A percentile compares a stretch with the other conserved stretches of the same genome.
Evolutionary conservation across 1,140 invertebrate species (phyloP).

Genomic region (Penaeus indicus): DNA sequence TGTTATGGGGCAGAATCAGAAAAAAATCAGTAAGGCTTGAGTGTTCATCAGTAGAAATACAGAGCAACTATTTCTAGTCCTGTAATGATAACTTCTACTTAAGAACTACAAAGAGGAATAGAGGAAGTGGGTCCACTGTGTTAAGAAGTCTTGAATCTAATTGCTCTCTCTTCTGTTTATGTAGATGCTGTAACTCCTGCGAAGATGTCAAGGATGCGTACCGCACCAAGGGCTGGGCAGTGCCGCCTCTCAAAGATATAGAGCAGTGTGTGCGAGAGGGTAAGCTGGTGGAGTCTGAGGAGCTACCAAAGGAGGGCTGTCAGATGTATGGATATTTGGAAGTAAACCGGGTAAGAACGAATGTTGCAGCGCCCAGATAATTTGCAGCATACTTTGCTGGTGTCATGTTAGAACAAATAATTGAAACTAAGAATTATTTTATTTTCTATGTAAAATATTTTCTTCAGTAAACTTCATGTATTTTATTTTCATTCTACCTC

Average conservation of each 20-base stretch:
- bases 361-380: too few species aligned
- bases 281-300: slow-evolving; percentile 79
- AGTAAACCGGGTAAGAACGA: slow-evolving; percentile 86
- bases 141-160: too few species aligned
- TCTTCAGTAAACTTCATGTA: too few species aligned
- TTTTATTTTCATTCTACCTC: too few species aligned
- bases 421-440: neutral
- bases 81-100: too few species aligned
- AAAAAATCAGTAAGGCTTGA: slow-evolving; percentile 76
- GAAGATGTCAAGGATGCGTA: slow-evolving; percentile 96
- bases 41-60: neutral
- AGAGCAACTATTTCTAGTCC: too few species aligned
- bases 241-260: slow-evolving; percentile 82
- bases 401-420: too few species aligned
- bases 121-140: too few species aligned
- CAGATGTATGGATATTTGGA: slow-evolving; percentile 94
- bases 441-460: neutral
- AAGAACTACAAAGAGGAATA: too few species aligned
- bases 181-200: slow-evolving; percentile 97
- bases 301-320: slow-evolving; percentile 90
- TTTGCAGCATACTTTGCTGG: too few species aligned
- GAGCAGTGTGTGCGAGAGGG: slow-evolving; percentile 92
- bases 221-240: slow-evolving; percentile 87
- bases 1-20: slow-evolving; percentile 89
- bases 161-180: slow-evolving; percentile 64